Evolutionary conservation across 2,888 invertebrate genomes (phyloP).

Genomic region (Tyria jacobaeae): DNA sequence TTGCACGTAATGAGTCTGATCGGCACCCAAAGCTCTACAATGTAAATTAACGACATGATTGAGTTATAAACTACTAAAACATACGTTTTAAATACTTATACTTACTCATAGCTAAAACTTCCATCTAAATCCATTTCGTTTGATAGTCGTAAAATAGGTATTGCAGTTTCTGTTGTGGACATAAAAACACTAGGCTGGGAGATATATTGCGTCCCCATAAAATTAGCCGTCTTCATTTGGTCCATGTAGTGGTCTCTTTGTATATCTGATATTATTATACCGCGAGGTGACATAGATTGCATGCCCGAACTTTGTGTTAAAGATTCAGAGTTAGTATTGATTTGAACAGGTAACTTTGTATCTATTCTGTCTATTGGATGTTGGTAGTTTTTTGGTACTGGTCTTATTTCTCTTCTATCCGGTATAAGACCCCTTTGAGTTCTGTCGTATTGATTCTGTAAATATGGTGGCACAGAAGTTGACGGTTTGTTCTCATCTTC

Average conservation of each 20-base stretch:
- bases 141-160: conserved; percentile 82
- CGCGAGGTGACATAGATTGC: conserved; percentile 64
- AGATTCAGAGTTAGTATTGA: conserved; percentile 46
- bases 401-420: conserved; percentile 63
- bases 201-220: conserved; percentile 62
- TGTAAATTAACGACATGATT: neutral
- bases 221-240: conserved; percentile 67
- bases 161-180: conserved; percentile 79
- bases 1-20: conserved; percentile 85
- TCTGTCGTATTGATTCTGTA: conserved; percentile 53
- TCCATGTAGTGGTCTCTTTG: conserved; percentile 67
- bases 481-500: conserved; percentile 52
- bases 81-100: conserved; percentile 29
- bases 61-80: neutral
- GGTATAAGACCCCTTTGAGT: conserved; percentile 53
- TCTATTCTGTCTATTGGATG: conserved; percentile 73
- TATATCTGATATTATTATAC: conserved; percentile 72
- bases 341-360: conserved; percentile 61
- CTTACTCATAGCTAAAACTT: conserved; percentile 86
- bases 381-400: conserved; percentile 57
- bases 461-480: conserved; percentile 37
- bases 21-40: conserved; percentile 80
- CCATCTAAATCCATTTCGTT: conserved; percentile 87
- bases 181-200: conserved; percentile 64
- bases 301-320: conserved; percentile 45